Base-by-base conservation (phyloP, 1,140 invertebrate species). In the Aphelenchoides avenae region DNA sequence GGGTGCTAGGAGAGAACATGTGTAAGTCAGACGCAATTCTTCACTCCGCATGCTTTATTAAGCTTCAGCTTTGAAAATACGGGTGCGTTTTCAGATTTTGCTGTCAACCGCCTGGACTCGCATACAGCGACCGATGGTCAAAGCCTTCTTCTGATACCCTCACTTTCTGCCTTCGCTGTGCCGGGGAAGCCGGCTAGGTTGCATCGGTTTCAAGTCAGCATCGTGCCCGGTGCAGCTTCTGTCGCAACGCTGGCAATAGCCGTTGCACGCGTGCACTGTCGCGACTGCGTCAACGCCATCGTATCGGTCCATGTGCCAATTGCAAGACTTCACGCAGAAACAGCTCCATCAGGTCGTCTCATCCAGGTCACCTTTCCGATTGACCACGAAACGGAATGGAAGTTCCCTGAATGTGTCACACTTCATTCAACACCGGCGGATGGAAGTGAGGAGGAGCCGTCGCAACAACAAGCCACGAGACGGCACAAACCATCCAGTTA, bases 401-500 rank as follows among this genome's bases (percentile, higher is more conserved):
- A 51, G 29, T 70, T 61, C 41, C 68, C 70, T 9, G 68, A 71
- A 52, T 71, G 68, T 47, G 70, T 64, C n/a, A n/a, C n/a, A n/a
- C n/a, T n/a, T n/a, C n/a, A n/a, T n/a, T n/a, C n/a, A n/a, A n/a
- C n/a, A n/a, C n/a, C n/a, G n/a, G n/a, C n/a, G n/a, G n/a, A n/a
- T n/a, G n/a, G n/a, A n/a, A n/a, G n/a, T n/a, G n/a, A n/a, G n/a
- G n/a, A n/a, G n/a, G n/a, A n/a, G n/a, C n/a, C n/a, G n/a, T n/a
- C n/a, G n/a, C n/a, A n/a, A n/a, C n/a, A n/a, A 26, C 52, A 52
- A 42, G 61, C 50, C 5, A 49, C 37, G 1, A 20, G 24, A 20
- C 3, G 18, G 37, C 15, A 36, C 11, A 36, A n/a, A 36, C 11
- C 11, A 36, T 36, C 34, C 34, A n/a, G 48, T 3, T 54, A 55